These are phyloP conservation scores for Columba livia DNA, from an alignment of 2,113 vertebrate genomes.

Conservation along the genomic window DNA sequence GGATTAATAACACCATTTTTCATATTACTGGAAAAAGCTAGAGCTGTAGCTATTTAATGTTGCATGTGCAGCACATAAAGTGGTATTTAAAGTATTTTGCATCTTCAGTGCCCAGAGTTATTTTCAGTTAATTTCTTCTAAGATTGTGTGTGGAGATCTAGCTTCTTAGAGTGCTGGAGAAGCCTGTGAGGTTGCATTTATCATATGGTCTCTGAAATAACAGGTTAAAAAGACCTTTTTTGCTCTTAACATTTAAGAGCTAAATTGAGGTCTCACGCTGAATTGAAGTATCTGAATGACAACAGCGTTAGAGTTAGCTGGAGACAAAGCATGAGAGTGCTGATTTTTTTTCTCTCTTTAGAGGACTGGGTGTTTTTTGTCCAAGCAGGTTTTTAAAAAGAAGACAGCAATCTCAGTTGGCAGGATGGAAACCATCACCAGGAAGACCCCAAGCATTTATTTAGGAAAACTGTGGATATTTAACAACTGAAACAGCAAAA, in stretches of 20 bases:
- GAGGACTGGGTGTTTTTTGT: not conserved
- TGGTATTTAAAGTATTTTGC: not conserved
- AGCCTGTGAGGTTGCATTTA: not conserved
- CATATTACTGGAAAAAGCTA: not conserved
- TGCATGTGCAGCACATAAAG: not conserved
- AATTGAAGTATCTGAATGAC: not conserved
- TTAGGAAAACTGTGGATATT: not conserved
- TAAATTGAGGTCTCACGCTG: not conserved
- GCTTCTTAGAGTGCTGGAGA: not conserved
- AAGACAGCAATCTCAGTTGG: not conserved
- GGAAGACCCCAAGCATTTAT: not conserved
- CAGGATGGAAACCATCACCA: not conserved
- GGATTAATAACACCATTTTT: not conserved
- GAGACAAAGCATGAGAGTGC: not conserved
- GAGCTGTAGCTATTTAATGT: not conserved
- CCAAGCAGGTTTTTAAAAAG: not conserved
- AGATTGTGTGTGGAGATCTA: not conserved
- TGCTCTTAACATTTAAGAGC: not conserved
- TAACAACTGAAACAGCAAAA: not conserved
- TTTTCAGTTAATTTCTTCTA: conserved; percentile 5
- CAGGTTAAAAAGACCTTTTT: not conserved
- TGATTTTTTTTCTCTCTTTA: not conserved
- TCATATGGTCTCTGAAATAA: not conserved
- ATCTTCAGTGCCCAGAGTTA: not conserved
- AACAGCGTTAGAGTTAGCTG: not conserved